Base-by-base conservation (phyloP, 2,797 vertebrate genomes). In the Arremon aurantiirostris region DNA sequence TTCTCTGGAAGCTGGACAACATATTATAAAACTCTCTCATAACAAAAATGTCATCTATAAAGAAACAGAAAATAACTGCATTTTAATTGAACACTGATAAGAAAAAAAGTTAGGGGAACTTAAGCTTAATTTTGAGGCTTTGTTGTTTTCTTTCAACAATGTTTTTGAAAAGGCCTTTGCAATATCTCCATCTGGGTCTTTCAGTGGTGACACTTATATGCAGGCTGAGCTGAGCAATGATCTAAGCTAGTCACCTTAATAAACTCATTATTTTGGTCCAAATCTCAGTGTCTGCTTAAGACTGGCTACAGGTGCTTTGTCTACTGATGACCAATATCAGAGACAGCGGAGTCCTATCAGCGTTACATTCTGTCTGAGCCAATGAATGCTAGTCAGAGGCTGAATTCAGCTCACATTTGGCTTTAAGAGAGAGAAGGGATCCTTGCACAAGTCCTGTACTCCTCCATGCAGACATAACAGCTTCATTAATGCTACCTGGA, bases 11-110 rank as follows among this genome's bases (percentile, higher is more conserved):
- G 75, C 92, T 93, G 94, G 92, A 86, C 89, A 97, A 94, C 82
- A 32, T 88, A 84, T 22, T 87, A 81, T 69, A 92, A 95, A 97
- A 94, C 42, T 55, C 68, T 15, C 12, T 86, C 78, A 77, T 89
- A 93, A 91, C 92, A 95, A 82, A 95, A 96, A 92, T 96, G 90
- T 97, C 64, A 3, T 95, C 91, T 95, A 84, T 90, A 97, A 97
- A 97, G 95, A 97, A 96, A 96, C 49, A 96, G 94, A 96, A 97
- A 98, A 93, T 96, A 95, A 95, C 14, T 69, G 47, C 37, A 69
- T 89, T 95, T 97, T 95, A 96, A 97, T 91, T 96, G 95, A 95
- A 95, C 50, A 72, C 90, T 77, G 47, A 95, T 97, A 97, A 93
- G 93, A 96, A 97, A 97, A 95, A 87, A 97, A 95, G 93, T 93